Evolutionary conservation across 2,888 invertebrate species (phyloP), one percentile per base, ranked within the genome.

Genomic region (Auanema sp.): DNA sequence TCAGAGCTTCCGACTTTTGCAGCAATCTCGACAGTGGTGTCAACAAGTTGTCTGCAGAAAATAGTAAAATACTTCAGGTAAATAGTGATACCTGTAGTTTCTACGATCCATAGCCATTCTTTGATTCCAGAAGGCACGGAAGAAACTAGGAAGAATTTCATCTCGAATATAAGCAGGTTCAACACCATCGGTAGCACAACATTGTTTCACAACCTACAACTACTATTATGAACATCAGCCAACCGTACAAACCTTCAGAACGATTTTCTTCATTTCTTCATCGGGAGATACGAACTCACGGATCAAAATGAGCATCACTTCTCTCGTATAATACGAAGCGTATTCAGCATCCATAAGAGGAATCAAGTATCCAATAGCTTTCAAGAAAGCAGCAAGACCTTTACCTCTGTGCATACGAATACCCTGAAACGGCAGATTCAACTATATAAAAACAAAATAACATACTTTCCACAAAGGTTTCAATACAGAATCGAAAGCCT

Each of bases 181-280:
- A 58, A 99, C 98, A 90, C 98, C 98, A 85, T 99, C 98, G 0
- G 98, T 99, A 11, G 94, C 96, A 84, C 98, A 99, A 86, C 98
- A 99, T 86, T 99, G 98, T 85, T 99, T 99, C 66, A 99, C 98
- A 68, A 97, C 93, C 90, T 90, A 64, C n/a, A n/a, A n/a, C n/a
- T n/a, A n/a, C n/a, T n/a, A n/a, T n/a, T n/a, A n/a, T 12, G 12
- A 16, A 14, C 18, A 1, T 16, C 47, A 50, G 23, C 12, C 11
- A 50, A 50, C 25, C 10, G n/a, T 40, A 58, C 71, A 52, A n/a
- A 90, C 92, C 88, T 99, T 99, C 71, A 99, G 88, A 0, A 99
- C 98, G 87, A 99, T 99, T 85, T 99, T 99, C 86, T 99, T 99
- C 98, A 99, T 99, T 88, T 99, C 98, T 85, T 99, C 98, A 85